Percentiles rank a stretch among this genome's conserved stretches.
phyloP scores from a whole-genome alignment of 2,113 vertebrate genomes.

The Atractosteus spatula region DNA sequence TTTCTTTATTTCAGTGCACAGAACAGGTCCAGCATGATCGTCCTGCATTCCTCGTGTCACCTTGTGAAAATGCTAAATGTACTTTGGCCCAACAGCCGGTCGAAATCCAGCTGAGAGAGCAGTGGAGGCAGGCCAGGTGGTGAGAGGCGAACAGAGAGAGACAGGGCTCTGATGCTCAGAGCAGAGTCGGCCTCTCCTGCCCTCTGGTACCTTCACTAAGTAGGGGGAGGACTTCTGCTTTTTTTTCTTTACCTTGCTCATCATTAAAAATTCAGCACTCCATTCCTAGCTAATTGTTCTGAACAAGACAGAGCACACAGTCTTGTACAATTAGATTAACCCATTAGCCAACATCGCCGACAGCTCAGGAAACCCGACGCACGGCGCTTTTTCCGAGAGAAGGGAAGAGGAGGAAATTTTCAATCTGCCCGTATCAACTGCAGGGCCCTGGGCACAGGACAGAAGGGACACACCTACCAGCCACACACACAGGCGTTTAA shows the following conservation, averaged over 20 bases:
- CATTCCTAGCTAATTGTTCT: constrained; percentile 70
- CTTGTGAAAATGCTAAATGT: background rate
- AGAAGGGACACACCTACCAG: background rate
- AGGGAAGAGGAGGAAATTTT: background rate
- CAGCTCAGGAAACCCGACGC: constrained; percentile 30
- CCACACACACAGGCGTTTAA: no score
- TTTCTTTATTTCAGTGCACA: no score
- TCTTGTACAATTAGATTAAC: constrained; percentile 65
- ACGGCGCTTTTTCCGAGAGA: constrained; percentile 17
- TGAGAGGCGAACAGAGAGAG: background rate
- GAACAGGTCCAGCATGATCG: no score
- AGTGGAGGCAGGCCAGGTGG: constrained; percentile 3
- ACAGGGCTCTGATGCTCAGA: background rate
- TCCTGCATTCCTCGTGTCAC: no score
- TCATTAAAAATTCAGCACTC: constrained; percentile 74
- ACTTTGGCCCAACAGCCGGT: no score
- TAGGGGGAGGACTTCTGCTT: constrained; percentile 25
- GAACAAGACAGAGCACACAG: constrained; percentile 60
- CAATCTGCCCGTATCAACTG: background rate
- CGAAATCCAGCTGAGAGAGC: no score
- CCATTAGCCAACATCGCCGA: constrained; percentile 55
- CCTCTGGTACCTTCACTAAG: constrained; percentile 32
- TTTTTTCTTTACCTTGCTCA: constrained; percentile 43
- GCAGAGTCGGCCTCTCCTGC: constrained; percentile 14
- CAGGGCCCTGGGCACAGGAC: background rate